These are phyloP conservation scores for Trachymyrmex septentrionalis DNA, from an alignment of 1,140 invertebrate genomes.

Conservation along the genomic window DNA sequence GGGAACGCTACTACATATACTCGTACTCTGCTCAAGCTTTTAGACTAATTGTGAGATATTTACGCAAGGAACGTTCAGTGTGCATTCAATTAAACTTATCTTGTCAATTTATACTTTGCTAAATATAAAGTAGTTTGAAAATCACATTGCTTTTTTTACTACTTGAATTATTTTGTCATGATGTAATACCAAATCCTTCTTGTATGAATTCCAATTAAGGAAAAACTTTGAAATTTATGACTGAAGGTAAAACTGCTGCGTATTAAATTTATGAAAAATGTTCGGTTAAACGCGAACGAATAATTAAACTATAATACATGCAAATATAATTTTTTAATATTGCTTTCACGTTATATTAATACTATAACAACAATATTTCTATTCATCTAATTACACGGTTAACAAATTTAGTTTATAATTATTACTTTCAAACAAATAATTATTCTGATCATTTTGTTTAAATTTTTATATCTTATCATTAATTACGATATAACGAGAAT, in stretches of 20 bases:
- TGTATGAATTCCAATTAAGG: constrained; percentile 21
- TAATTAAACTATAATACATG: constrained; percentile 23
- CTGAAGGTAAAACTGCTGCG: neutral
- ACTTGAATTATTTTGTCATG: neutral
- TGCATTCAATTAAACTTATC: constrained; percentile 54
- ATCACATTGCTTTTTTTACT: constrained; percentile 11
- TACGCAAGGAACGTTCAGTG: neutral
- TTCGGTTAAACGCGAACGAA: neutral
- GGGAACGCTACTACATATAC: neutral
- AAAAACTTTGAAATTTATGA: constrained; percentile 35
- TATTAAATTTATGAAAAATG: constrained; percentile 14
- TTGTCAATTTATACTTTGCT: constrained; percentile 32
- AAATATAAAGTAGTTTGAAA: neutral
- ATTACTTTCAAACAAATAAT: neutral
- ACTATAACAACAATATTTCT: neutral
- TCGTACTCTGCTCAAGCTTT: neutral
- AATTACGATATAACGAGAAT: neutral
- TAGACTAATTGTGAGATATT: constrained; percentile 40
- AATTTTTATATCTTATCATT: neutral
- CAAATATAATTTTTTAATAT: neutral
- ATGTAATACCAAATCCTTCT: neutral
- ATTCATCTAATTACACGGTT: neutral
- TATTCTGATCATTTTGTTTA: neutral
- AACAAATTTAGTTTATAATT: neutral
- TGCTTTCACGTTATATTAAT: neutral